Evolutionary conservation across 2,888 invertebrate species (phyloP).

Genomic region (Ectemnius cavifrons): DNA sequence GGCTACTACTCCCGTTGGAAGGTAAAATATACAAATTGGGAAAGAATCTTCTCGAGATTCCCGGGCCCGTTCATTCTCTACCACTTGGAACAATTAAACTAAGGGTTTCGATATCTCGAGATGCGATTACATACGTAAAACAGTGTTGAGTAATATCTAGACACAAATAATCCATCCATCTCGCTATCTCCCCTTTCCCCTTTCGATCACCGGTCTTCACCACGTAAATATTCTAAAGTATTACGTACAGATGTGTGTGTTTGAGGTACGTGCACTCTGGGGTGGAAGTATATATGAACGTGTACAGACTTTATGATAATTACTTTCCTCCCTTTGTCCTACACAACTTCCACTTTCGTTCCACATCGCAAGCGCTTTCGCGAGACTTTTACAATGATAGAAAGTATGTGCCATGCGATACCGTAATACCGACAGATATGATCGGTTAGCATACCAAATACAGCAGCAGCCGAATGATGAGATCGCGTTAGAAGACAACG

Average conservation of each 20-base stretch:
- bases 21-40: conserved; percentile 10
- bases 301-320: neutral
- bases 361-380: neutral
- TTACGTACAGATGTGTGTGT: neutral
- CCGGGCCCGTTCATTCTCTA: neutral
- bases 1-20: conserved; percentile 43
- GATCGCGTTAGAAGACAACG: conserved; percentile 22
- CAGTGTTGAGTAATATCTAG: conserved; percentile 37
- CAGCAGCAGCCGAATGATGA: conserved; percentile 27
- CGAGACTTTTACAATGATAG: conserved; percentile 13
- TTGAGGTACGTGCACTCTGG: neutral
- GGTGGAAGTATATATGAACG: neutral
- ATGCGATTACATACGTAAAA: conserved; percentile 23
- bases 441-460: conserved; percentile 48
- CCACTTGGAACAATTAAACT: conserved; percentile 22
- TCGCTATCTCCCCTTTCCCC: neutral
- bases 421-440: conserved; percentile 33
- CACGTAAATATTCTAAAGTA: conserved; percentile 6
- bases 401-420: conserved; percentile 30
- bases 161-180: conserved; percentile 22
- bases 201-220: neutral
- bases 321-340: neutral
- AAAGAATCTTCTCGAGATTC: neutral
- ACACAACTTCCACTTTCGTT: neutral
- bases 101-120: conserved; percentile 22